Evolutionary conservation across 2,888 invertebrate genomes (phyloP).

Genomic region (Drosophila subquinaria): DNA sequence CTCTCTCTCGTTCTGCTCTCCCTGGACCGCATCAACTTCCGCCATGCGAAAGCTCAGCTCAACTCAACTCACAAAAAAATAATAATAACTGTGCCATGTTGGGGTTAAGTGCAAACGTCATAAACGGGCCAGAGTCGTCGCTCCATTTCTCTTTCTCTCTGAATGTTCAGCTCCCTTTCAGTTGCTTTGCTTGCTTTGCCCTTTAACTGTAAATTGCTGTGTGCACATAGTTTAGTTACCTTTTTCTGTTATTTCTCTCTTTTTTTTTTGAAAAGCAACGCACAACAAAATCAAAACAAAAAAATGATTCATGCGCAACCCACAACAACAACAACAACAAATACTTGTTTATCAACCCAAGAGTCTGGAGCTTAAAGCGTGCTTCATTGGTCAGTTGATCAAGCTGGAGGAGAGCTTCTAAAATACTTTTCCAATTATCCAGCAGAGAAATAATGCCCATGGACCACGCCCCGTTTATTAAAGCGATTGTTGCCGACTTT

Average conservation of each 20-base stretch:
- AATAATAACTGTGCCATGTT: slow-evolving; percentile 77
- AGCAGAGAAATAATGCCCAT: slow-evolving; percentile 45
- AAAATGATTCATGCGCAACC: slow-evolving; percentile 78
- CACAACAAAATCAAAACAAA: slow-evolving; percentile 49
- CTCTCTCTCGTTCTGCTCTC: neutral
- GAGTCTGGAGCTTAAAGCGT: slow-evolving; percentile 11
- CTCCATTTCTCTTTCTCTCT: slow-evolving; percentile 53
- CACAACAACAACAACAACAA: slow-evolving; percentile 35
- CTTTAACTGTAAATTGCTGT: slow-evolving; percentile 63
- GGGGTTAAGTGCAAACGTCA: slow-evolving; percentile 78
- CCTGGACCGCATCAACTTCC: slow-evolving; percentile 38
- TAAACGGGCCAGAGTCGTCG: slow-evolving; percentile 63
- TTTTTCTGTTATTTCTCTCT: slow-evolving; percentile 17
- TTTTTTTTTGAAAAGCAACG: slow-evolving; percentile 38
- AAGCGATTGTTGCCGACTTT: slow-evolving; percentile 56
- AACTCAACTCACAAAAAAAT: slow-evolving; percentile 12
- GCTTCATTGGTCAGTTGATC: slow-evolving; percentile 20
- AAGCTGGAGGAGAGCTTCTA: slow-evolving; percentile 34
- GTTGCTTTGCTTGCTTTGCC: slow-evolving; percentile 36
- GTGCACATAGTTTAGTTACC: slow-evolving; percentile 57
- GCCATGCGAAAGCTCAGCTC: slow-evolving; percentile 51
- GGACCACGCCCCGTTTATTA: slow-evolving; percentile 71
- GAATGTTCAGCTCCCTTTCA: slow-evolving; percentile 9
- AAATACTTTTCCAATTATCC: slow-evolving; percentile 61
- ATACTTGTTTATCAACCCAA: slow-evolving; percentile 64